Evolutionary conservation across 2,113 vertebrate genomes (phyloP).

Genomic region (Macquaria australasica): DNA sequence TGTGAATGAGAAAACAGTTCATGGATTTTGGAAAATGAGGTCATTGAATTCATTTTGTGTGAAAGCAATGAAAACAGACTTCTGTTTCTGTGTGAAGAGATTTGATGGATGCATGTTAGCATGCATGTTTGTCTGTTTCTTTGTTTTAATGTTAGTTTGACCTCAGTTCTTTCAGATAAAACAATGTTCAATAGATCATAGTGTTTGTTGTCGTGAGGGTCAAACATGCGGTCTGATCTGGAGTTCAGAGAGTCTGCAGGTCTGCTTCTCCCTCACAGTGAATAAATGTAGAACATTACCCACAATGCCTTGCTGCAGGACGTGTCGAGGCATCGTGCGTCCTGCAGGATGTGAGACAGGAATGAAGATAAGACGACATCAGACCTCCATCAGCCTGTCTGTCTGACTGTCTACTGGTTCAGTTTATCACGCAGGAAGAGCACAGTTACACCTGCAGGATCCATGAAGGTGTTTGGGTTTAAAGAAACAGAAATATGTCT

Average conservation of each 20-base stretch:
- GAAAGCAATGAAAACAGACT: too few relatives aligned
- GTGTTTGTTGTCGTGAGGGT: constrained; percentile 3
- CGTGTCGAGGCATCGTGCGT: constrained; percentile 25
- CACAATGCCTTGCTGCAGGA: not conserved
- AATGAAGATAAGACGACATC: constrained; percentile 61
- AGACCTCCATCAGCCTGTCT: constrained; percentile 8
- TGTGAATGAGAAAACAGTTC: too few relatives aligned
- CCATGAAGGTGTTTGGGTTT: constrained; percentile 66
- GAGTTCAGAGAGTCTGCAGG: not conserved
- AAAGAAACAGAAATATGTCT: not conserved
- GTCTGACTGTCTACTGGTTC: constrained; percentile 30
- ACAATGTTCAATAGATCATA: too few relatives aligned
- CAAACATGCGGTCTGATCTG: not conserved
- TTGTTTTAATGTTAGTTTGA: too few relatives aligned
- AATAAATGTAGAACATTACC: not conserved
- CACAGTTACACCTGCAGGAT: constrained; percentile 58
- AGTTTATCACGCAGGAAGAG: constrained; percentile 39
- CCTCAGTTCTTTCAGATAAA: too few relatives aligned
- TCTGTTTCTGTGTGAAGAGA: too few relatives aligned
- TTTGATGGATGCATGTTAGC: too few relatives aligned
- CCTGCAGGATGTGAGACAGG: constrained; percentile 51
- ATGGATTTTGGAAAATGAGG: too few relatives aligned
- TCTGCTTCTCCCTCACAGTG: not conserved
- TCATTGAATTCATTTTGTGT: too few relatives aligned
- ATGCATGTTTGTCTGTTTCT: too few relatives aligned